phyloP scores from a whole-genome alignment of 2,888 invertebrate species.

The Pachymerium ferrugineum region DNA sequence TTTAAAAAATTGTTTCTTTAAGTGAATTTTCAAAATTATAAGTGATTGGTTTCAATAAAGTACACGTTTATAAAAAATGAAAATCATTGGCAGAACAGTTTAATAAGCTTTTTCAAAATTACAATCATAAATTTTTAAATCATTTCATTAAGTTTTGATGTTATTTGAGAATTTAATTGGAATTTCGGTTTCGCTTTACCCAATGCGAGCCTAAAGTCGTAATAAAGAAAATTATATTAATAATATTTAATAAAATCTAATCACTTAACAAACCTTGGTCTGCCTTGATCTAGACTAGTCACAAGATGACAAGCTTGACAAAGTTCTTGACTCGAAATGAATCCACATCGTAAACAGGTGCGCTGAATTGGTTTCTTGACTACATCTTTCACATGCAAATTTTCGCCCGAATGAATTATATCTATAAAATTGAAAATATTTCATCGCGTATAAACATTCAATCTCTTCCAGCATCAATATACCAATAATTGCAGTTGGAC shows the following conservation, averaged over 20 bases:
- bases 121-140: too few species aligned
- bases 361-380: conserved; percentile 75
- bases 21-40: too few species aligned
- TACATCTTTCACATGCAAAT: conserved; percentile 71
- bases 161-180: too few species aligned
- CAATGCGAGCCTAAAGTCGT: neutral
- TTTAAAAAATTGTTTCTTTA: too few species aligned
- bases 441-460: neutral
- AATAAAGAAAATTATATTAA: neutral
- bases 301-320: conserved; percentile 95
- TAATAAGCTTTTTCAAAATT: too few species aligned
- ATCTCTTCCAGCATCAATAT: neutral
- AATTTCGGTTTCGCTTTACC: neutral
- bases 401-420: conserved; percentile 87
- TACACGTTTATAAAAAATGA: too few species aligned
- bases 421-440: conserved; percentile 50
- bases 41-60: too few species aligned
- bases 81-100: too few species aligned
- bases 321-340: conserved; percentile 74
- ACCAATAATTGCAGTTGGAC: conserved; percentile 79
- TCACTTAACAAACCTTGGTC: conserved; percentile 54
- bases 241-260: neutral
- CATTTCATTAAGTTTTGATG: too few species aligned
- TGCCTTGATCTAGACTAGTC: conserved; percentile 72
- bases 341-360: conserved; percentile 78